Evolutionary conservation across 2,888 invertebrate genomes (phyloP), one percentile per base, ranked within the genome.

Genomic region (Trissoscelio sp.): DNA sequence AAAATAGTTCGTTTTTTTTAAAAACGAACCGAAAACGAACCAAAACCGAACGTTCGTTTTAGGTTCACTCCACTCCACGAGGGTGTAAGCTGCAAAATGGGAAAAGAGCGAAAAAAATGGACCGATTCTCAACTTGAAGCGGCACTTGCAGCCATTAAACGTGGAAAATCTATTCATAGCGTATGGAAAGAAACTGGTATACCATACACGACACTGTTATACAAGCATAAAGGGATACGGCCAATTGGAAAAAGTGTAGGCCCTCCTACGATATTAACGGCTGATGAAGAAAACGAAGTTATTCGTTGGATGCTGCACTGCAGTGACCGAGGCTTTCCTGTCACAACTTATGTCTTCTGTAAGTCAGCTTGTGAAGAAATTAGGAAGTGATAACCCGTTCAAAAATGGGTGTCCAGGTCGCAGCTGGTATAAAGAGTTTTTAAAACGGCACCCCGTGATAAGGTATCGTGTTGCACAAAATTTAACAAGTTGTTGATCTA

Each of bases 391-490:
- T 9, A 85, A 74, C 20, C 85, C 81, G 11, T 88, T 88, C 64
- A 86, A 81, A 34, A 81, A 89, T 83, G 86, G 85, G 37, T 80
- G 85, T 48, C 90, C 88, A 48, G 88, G 88, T 7, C 85, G 85
- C 67, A 86, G 87, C 34, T 91, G 89, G 89, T 90, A 85, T 74
- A 69, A 85, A 48, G 67, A 55, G 4, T 91, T 91, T 83, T 70
- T 88, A 70, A 82, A 85, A 64, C 83, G 89, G 60, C 88, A 90
- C 79, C 87, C 88, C 42, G 83, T 85, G 53, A 79, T 91, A 2
- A 9, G 39, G 42, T 83, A 74, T 42, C 85, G 85, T 28, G 66
- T 83, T 44, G 82, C 84, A 24, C 81, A 83, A 53, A 85, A 87
- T 58, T 53, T 87, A 4, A 83, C 73, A 12, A 4, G 12, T 9